phyloP scores from a whole-genome alignment of 2,797 vertebrate species.

The Xenentodon cancila region DNA sequence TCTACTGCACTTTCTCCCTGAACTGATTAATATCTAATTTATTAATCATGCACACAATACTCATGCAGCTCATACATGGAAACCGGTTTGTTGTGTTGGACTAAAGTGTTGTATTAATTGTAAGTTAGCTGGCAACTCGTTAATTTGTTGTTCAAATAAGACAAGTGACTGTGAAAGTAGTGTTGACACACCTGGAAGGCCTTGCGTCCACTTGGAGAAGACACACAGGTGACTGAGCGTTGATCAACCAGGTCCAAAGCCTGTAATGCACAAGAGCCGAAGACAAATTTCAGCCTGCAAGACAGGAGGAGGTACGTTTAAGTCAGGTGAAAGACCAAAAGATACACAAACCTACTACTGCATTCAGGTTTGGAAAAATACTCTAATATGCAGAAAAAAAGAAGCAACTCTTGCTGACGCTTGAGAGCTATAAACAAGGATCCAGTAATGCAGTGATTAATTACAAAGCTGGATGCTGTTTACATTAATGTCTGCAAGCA shows the following conservation, averaged over 20 bases:
- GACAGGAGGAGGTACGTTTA: slow-evolving; percentile 4
- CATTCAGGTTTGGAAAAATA: too few relatives aligned
- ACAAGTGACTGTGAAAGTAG: background rate
- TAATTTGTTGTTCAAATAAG: background rate
- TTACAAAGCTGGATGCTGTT: too few relatives aligned
- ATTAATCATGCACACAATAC: background rate
- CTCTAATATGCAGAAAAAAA: too few relatives aligned
- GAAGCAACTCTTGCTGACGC: too few relatives aligned
- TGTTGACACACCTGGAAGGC: slow-evolving; percentile 85
- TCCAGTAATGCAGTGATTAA: too few relatives aligned
- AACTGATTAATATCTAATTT: too few relatives aligned
- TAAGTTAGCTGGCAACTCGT: too few relatives aligned
- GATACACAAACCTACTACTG: background rate
- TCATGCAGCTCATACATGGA: background rate
- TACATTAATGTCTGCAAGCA: too few relatives aligned
- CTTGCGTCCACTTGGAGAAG: slow-evolving; percentile 88
- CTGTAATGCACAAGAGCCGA: slow-evolving; percentile 88
- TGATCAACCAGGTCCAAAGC: slow-evolving; percentile 94
- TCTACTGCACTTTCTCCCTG: too few relatives aligned
- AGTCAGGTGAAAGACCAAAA: background rate
- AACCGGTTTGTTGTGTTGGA: background rate
- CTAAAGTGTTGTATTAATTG: too few relatives aligned
- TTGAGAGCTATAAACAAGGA: too few relatives aligned
- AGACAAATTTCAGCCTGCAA: slow-evolving; percentile 91
- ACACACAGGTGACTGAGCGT: slow-evolving; percentile 84